Base-by-base conservation (phyloP, 2,797 vertebrate species). In the Orientallactaga sibirica region DNA sequence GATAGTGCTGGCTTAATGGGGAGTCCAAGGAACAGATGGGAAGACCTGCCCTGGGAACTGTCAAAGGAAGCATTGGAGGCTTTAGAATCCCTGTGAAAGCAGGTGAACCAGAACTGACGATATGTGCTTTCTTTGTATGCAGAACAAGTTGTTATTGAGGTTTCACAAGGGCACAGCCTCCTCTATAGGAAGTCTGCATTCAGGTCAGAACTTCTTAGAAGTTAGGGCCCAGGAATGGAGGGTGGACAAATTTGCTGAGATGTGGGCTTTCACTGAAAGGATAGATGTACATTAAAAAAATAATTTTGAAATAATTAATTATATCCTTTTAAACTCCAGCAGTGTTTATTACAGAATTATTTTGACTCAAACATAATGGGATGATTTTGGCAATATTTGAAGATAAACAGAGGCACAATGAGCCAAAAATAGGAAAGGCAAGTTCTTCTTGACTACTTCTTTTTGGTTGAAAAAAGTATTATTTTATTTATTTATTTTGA, bases 1-100 rank as follows among this genome's bases (percentile, higher is more conserved):
- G 95, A 94, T 61, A 95, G 87, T n/a, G 43, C 22, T 14, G 85
- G 96, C 95, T 95, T 93, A 97, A 96, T 97, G 96, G 92, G 96
- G 93, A 25, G 93, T 96, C 96, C 89, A 0, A 0, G 66, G 96
- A 87, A 94, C n/a, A 95, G 94, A 96, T 74, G 71, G 87, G 96
- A 91, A 12, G 68, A 9, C 85, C n/a, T 66, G 91, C 89, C 91
- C 92, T 94, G 95, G 96, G 94, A 92, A 77, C 94, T 62, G 74
- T 95, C 96, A 96, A 84, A 94, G 94, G 93, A 81, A 92, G 88
- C 7, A 0, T 78, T 33, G 1, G 78, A 83, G 76, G 37, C 95
- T 96, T 94, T 73, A 68, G 86, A 88, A n/a, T 55, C 92, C 11
- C 90, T 74, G 76, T 93, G 94, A 93, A 73, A 6, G 55, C 82